These are phyloP conservation scores for Athalia cordata DNA, from an alignment of 2,888 invertebrate species.

Conservation along the genomic window DNA sequence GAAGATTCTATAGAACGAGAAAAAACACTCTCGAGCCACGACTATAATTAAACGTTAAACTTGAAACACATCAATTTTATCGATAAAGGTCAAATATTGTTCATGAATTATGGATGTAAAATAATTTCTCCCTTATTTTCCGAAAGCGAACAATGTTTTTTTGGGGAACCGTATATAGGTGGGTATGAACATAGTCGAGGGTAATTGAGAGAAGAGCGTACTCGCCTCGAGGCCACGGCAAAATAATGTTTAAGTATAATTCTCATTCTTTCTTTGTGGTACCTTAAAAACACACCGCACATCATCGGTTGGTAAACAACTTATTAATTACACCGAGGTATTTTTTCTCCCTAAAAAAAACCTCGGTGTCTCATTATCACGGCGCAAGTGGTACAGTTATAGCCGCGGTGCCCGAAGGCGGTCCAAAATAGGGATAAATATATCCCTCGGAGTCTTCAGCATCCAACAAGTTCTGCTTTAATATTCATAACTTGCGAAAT, in stretches of 20 bases:
- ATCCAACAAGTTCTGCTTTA: constrained; percentile 1
- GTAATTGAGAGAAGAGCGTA: neutral
- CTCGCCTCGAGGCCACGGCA: neutral
- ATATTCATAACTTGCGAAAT: constrained; percentile 2
- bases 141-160: constrained; percentile 4
- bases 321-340: neutral
- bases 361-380: constrained; percentile 3
- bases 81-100: no score
- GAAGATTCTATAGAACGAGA: no score
- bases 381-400: neutral
- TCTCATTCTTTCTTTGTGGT: neutral
- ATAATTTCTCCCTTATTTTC: constrained; percentile 8
- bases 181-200: neutral
- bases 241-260: neutral
- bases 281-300: constrained; percentile 1
- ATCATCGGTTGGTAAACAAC: constrained; percentile 17
- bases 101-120: neutral
- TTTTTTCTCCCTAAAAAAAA: neutral
- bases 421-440: neutral
- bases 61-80: no score
- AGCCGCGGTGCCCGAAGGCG: neutral
- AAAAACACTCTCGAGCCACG: no score
- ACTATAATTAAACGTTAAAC: no score
- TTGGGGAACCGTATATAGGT: no score
- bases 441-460: neutral